Base-by-base conservation (phyloP, 2,888 invertebrate species). In the Drosophila birchii region DNA sequence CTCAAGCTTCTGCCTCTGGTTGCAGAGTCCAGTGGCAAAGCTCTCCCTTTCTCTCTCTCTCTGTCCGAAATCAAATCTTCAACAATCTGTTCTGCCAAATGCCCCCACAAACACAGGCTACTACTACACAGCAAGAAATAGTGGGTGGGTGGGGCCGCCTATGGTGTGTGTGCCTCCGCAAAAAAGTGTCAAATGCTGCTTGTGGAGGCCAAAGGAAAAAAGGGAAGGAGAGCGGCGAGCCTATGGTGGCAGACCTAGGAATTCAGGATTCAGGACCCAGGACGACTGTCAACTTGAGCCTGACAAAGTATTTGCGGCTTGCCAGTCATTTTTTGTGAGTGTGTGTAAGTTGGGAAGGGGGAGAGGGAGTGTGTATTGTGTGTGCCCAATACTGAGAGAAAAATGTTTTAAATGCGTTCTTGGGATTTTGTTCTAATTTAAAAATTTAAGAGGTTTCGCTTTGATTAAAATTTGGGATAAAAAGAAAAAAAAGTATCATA, bases 261-360 rank as follows among this genome's bases (percentile, higher is more conserved):
- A 38, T 16, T 43, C 29, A 51, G 47, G 16, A 62, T 64, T 62
- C 36, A 58, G 61, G 70, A 70, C 43, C 62, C 74, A 74, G 80
- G 75, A 76, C 85, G 79, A 81, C 79, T 88, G 85, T 88, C 88
- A 88, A 86, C 85, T 86, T 88, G 85, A 86, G 83, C 88, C 88
- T 86, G 88, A 86, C 86, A 86, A 85, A 85, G 85, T 88, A 88
- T 85, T 85, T 85, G 85, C 68, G 85, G 85, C 85, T 85, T 80
- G 79, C 85, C 85, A 86, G 84, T 81, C 88, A 88, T 88, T 86
- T 85, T 88, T 83, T 78, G 86, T 81, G 72, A 43, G 69, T 36
- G 45, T 18, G 51, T 6, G 29, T 29, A 29, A 6, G 29, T 29
- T 8, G 29, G 29, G 29, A 26, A 5, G 26, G 29, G 29, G 8